These are phyloP conservation scores for Pseudois nayaur DNA, from an alignment of 2,113 vertebrate genomes.

Conservation along the genomic window DNA sequence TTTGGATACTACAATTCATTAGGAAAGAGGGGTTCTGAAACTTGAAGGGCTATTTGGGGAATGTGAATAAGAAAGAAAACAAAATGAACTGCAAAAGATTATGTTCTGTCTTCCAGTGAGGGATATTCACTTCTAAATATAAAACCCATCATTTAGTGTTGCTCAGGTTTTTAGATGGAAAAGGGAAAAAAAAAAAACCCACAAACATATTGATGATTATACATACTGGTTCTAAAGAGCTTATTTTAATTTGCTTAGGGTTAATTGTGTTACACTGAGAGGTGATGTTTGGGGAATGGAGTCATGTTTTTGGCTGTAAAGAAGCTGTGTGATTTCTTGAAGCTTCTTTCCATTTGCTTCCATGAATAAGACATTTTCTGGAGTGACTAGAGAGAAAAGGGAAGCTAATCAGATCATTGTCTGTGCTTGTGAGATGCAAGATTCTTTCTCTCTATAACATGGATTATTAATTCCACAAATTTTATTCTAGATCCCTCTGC, in stretches of 20 bases:
- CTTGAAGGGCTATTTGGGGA: not conserved
- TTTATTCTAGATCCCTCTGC: slow-evolving; percentile 65
- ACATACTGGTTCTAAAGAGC: slow-evolving; percentile 19
- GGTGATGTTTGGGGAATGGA: slow-evolving; percentile 31
- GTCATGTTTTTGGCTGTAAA: slow-evolving; percentile 31
- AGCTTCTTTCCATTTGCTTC: slow-evolving; percentile 43
- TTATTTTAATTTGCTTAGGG: slow-evolving; percentile 42
- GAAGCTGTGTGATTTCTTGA: slow-evolving; percentile 23
- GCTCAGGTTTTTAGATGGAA: slow-evolving; percentile 1
- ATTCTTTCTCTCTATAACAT: slow-evolving; percentile 58
- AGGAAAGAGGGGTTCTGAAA: not conserved
- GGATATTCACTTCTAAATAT: not conserved
- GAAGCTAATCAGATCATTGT: slow-evolving; percentile 20
- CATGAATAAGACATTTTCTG: slow-evolving; percentile 48
- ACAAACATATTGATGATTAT: not conserved
- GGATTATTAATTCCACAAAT: slow-evolving; percentile 63
- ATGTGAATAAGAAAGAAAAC: not conserved
- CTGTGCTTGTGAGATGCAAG: slow-evolving; percentile 30
- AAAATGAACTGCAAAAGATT: not conserved
- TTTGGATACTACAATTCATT: not conserved
- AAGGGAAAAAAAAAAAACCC: not conserved
- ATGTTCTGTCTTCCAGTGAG: not conserved
- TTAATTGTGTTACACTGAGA: slow-evolving; percentile 30
- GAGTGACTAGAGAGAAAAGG: not conserved
- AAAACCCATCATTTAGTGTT: not conserved